A percentile compares a stretch with the other conserved stretches of the same genome.
phyloP scores from a whole-genome alignment of 2,113 vertebrate species.

The Strix uralensis region DNA sequence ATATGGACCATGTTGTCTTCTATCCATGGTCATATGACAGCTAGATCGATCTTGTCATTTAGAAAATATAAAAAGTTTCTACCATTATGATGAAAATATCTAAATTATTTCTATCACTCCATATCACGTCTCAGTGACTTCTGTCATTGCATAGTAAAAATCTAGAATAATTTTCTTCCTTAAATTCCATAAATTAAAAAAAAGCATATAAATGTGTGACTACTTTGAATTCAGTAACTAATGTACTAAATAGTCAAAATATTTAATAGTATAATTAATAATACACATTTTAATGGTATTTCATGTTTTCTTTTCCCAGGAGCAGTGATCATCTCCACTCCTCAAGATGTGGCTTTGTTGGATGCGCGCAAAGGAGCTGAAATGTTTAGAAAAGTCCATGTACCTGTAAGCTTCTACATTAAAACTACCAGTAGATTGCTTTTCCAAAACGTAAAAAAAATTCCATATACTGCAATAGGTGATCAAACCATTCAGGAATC shows the following conservation, averaged over 20 bases:
- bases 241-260: not conserved
- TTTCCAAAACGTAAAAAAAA: not conserved
- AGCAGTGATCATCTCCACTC: constrained; percentile 93
- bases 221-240: not conserved
- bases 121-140: not conserved
- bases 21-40: not conserved
- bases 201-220: not conserved
- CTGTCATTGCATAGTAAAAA: not conserved
- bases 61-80: not conserved
- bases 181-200: not conserved
- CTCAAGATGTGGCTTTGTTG: constrained; percentile 92
- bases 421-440: not conserved
- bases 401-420: constrained; percentile 83
- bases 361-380: constrained; percentile 91
- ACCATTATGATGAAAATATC: not conserved
- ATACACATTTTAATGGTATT: not conserved
- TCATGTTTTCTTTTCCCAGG: constrained; percentile 74
- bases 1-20: not conserved
- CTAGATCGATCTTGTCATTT: not conserved
- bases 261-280: not conserved
- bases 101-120: not conserved
- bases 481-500: not conserved
- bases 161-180: not conserved
- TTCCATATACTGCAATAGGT: not conserved
- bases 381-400: constrained; percentile 95